Evolutionary conservation across 2,888 invertebrate genomes (phyloP), one percentile per base, ranked within the genome.

Genomic region (Xiphydria camelus): DNA sequence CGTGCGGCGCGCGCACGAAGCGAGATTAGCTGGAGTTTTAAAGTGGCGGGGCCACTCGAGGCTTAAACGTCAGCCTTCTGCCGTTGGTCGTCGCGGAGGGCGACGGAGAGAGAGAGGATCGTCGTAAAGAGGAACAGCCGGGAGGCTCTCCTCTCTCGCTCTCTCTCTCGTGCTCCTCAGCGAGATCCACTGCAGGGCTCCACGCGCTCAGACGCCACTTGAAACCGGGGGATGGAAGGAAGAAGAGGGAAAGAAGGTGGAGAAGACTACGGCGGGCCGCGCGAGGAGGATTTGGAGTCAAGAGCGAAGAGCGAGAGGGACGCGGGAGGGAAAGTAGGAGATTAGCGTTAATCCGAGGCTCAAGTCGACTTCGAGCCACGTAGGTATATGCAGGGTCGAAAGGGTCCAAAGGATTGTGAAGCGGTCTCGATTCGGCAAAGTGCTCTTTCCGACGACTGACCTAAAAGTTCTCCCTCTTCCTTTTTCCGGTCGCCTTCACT

Each of bases 21-120:
- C 40, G 60, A 62, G 64, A 63, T 63, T 62, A 63, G 64, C 57
- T 49, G 53, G 56, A 61, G 62, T 64, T 62, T 62, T 60, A 50
- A 61, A 62, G 56, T 60, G 58, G 50, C 59, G 50, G 47, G n/a
- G n/a, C n/a, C 54, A 56, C 56, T 57, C 51, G 53, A 53, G 53
- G 51, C 55, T 51, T n/a, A 53, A 56, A 56, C 62, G 59, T 55
- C 55, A 48, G 53, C 48, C 37, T 35, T n/a, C n/a, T n/a, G 41
- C 49, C 35, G 38, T 25, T 41, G 32, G 23, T 39, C 29, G 31
- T 22, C 41, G 41, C 47, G 32, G 42, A 46, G 36, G 26, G 41
- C 41, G 40, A 39, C 4, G 4, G 7, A 26, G 14, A 6, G 26
- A 35, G 20, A 15, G 35, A 36, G 21, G 36, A 36, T 14, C 12